Evolutionary conservation across 2,797 vertebrate genomes (phyloP), one percentile per base, ranked within the genome.

Genomic region (Triplophysa bombifrons): DNA sequence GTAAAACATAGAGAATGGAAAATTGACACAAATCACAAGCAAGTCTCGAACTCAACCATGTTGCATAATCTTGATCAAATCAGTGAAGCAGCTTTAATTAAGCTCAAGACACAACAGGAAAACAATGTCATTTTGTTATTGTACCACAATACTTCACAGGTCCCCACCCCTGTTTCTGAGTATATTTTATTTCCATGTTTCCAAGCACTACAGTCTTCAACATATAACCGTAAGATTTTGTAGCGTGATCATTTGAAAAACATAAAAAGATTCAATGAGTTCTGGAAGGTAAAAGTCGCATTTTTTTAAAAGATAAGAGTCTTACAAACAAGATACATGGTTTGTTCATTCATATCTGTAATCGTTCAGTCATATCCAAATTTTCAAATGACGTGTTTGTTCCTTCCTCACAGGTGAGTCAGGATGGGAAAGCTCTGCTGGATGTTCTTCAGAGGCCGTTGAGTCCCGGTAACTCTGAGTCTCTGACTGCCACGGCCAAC

Each of bases 371-470:
- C 30, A 34, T 34, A 34, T 34, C 34, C 34, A 34, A 0, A 34
- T 34, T 34, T 34, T 34, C 6, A 6, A 12, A 60, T 60, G 56
- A 60, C 27, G 56, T 30, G 2, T 27, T 14, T 30, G 4, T 20
- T 80, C 48, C 64, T 60, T 69, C 51, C 60, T 8, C 84, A 22
- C 84, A 99, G 98, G 97, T 99, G 66, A 99, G 98, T 89, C 97
- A 99, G 88, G 98, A 99, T 58, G 98, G 98, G 67, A 99, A 99
- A 90, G 97, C 97, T 3, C 86, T 99, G 60, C 81, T 99, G 90
- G 98, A 99, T 74, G 96, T 98, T 73, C 93, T 99, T 16, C 97
- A 99, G 91, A 95, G 98, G 60, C 98, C 98, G 13, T 90, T 99
- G 88, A 96, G 98, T 85, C 98, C 98, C 0, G 96, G 96, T 16